Percentiles rank a stretch among this genome's conserved stretches.
Evolutionary conservation across 1,140 invertebrate genomes (phyloP).

Genomic region (Rhopalosiphum padi): DNA sequence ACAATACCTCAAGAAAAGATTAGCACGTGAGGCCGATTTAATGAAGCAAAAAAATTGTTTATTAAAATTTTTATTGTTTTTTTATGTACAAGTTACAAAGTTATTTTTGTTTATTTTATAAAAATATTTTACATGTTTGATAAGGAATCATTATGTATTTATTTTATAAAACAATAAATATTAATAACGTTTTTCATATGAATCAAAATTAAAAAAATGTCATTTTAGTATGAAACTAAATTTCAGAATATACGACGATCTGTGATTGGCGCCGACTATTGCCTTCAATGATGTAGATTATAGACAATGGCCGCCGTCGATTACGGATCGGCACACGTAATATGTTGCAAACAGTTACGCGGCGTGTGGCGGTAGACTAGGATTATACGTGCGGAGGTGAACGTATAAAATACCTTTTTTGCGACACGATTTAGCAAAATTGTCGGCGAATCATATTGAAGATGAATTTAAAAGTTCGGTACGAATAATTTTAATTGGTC

Average conservation of each 20-base stretch:
- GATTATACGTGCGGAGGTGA: not conserved
- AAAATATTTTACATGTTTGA: not conserved
- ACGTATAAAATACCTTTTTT: no score
- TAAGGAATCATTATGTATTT: not conserved
- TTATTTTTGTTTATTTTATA: not conserved
- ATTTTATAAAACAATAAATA: conserved; percentile 11
- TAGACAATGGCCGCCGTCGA: not conserved
- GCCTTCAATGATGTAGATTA: not conserved
- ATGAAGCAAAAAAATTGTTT: not conserved
- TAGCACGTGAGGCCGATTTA: no score
- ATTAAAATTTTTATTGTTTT: not conserved
- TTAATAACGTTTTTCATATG: not conserved
- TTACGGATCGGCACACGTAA: not conserved
- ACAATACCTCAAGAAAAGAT: no score
- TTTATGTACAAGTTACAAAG: not conserved
- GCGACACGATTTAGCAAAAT: no score
- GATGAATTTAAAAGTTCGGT: no score
- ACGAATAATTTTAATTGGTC: no score
- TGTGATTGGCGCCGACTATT: no score
- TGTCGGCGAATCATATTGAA: no score
- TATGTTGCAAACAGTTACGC: not conserved
- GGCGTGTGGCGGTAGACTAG: not conserved
- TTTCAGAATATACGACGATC: no score
- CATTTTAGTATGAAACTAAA: no score
- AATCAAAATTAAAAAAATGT: not conserved